These are phyloP conservation scores for Tetranychus urticae DNA, from an alignment of 1,140 invertebrate species.

Conservation along the genomic window DNA sequence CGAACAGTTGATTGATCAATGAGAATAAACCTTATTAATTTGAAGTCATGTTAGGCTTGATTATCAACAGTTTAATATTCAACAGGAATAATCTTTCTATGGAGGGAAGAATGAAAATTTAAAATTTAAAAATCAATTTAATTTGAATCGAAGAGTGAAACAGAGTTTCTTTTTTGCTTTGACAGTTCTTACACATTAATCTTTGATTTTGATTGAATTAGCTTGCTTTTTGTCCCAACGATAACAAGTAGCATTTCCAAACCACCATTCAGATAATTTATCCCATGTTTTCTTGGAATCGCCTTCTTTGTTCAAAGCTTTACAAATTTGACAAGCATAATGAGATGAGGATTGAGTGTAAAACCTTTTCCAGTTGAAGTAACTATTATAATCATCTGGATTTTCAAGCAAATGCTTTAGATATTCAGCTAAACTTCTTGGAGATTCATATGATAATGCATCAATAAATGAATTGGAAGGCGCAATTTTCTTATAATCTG, in stretches of 20 bases:
- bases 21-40: too few species aligned
- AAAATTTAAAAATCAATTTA: too few species aligned
- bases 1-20: too few species aligned
- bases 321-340: not conserved
- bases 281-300: not conserved
- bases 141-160: too few species aligned
- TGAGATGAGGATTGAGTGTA: not conserved
- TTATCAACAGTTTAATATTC: too few species aligned
- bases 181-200: too few species aligned
- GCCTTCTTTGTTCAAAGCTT: not conserved
- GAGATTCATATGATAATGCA: slow-evolving; percentile 15
- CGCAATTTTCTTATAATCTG: slow-evolving; percentile 17
- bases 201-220: too few species aligned
- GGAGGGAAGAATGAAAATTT: too few species aligned
- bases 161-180: too few species aligned
- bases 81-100: too few species aligned
- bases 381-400: slow-evolving; percentile 16
- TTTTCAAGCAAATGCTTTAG: slow-evolving; percentile 13
- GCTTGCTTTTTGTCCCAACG: not conserved
- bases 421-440: slow-evolving; percentile 15
- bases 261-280: not conserved
- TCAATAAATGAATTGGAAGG: slow-evolving; percentile 23
- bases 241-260: not conserved
- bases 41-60: too few species aligned
- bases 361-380: slow-evolving; percentile 17